These are phyloP conservation scores for Propithecus deckenii DNA, from an alignment of 2,797 vertebrate genomes.

Conservation along the genomic window DNA sequence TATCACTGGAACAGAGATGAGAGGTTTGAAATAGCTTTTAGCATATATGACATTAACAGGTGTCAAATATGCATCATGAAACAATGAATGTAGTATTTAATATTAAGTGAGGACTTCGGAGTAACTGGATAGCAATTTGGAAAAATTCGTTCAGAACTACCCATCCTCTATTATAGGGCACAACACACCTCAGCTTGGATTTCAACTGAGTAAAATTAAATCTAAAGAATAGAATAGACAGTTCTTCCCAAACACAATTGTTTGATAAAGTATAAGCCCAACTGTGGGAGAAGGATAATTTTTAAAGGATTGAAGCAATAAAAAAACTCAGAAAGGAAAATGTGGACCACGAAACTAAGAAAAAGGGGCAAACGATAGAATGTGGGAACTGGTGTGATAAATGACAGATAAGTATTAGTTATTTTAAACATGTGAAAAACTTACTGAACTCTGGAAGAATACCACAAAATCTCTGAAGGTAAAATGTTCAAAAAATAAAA, in stretches of 20 bases:
- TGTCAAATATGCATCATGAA: neutral
- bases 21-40: neutral
- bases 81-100: neutral
- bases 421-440: neutral
- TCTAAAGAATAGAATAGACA: neutral
- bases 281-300: neutral
- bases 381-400: neutral
- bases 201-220: neutral
- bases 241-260: neutral
- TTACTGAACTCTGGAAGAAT: neutral
- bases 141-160: neutral
- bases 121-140: neutral
- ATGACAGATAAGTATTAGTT: neutral
- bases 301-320: neutral
- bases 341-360: neutral
- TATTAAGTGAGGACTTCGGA: neutral
- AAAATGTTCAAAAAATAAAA: neutral
- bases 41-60: neutral
- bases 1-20: neutral
- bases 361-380: neutral
- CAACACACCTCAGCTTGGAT: neutral
- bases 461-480: neutral
- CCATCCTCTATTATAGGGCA: neutral
- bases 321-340: neutral
- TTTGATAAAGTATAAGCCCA: neutral